Conservation (phyloP, 2,888 invertebrate species). For the Leucoma salicis region DNA sequence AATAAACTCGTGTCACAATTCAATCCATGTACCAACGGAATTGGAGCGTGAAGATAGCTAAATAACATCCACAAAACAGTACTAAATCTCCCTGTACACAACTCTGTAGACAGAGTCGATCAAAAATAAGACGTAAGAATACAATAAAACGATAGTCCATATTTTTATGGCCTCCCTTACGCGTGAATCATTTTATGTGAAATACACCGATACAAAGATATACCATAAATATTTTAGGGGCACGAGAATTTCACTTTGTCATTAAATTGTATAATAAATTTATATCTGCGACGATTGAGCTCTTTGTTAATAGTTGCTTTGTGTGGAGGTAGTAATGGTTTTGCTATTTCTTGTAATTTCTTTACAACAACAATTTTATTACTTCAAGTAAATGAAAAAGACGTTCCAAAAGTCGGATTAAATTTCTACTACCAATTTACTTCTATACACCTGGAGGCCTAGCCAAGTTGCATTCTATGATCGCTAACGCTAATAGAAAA, state of each 20-base stretch:
- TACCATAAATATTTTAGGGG: conserved; percentile 59
- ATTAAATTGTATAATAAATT: conserved; percentile 33
- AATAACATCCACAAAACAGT: conserved; percentile 5
- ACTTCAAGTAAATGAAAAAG: too few species aligned
- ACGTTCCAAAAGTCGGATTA: too few species aligned
- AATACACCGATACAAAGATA: conserved; percentile 41
- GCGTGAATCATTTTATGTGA: conserved; percentile 50
- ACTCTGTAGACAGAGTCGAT: conserved; percentile 19
- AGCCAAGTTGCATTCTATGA: too few species aligned
- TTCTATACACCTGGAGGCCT: too few species aligned
- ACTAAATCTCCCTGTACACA: conserved; percentile 14
- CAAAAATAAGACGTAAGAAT: conserved; percentile 34
- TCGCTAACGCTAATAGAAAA: too few species aligned
- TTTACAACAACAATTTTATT: too few species aligned
- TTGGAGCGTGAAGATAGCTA: conserved; percentile 21
- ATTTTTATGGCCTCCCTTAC: conserved; percentile 41
- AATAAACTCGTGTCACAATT: neutral
- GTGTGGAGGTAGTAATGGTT: too few species aligned
- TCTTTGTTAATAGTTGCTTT: conserved; percentile 12
- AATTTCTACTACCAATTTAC: too few species aligned
- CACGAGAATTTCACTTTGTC: conserved; percentile 30
- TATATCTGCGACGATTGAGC: conserved; percentile 25
- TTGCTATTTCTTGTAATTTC: too few species aligned
- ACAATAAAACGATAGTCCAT: conserved; percentile 42
- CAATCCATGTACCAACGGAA: conserved; percentile 6